Evolutionary conservation across 2,888 invertebrate genomes (phyloP), one percentile per base, ranked within the genome.

Genomic region (Acronicta leporina): DNA sequence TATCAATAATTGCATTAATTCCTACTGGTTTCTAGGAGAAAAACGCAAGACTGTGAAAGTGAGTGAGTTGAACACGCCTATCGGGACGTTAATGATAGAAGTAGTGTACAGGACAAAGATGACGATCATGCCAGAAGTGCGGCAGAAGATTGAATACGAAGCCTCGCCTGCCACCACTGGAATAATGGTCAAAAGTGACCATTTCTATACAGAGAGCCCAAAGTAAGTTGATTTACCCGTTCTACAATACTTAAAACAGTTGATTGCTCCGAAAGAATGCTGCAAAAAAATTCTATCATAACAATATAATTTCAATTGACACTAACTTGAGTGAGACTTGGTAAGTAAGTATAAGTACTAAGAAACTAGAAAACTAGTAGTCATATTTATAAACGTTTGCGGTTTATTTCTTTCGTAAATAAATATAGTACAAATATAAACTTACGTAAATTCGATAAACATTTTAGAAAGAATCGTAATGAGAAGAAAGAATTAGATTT

Each of bases 91-190:
- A 55, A 95, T 96, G 59, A 95, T 99, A 83, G 96, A 97, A 25
- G 97, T 99, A 10, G 96, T 97, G 8, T 99, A 98, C 87, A 96
- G 99, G 73, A 98, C 98, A 0, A 97, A 98, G 90, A 97, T 99
- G 96, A 97, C 98, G 3, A 97, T 99, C 75, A 96, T 98, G 15
- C 98, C 98, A 0, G 97, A 97, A 50, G 96, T 96, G 59, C 95
- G 95, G 43, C 95, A 95, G 50, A 96, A 95, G 76, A 96, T 96
- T 69, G 93, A 95, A 30, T 83, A 84, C 27, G 75, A 78, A 25
- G 68, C 77, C 8, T 67, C 71, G 0, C 65, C 80, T 0, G 61
- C 77, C 4, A 82, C 72, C 33, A 81, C 75, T 10, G 96, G 96
- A 7, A 97, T 98, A 40, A 97, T 98, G 96, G 95, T 98, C 20